Evolutionary conservation across 1,140 invertebrate species (phyloP), one percentile per base, ranked within the genome.

Genomic region (Dendrolimus punctatus): DNA sequence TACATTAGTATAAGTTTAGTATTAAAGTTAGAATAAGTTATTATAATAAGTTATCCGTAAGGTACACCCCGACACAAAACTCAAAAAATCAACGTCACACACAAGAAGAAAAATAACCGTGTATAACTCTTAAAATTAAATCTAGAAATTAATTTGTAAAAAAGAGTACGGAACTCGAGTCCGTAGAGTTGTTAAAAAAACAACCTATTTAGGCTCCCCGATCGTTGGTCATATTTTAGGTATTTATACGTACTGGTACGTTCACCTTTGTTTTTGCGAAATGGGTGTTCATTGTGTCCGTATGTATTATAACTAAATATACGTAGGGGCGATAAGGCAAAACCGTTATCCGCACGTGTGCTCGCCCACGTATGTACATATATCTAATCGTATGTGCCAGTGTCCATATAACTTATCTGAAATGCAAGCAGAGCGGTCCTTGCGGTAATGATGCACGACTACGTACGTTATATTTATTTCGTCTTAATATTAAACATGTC

Each of bases 301-400:
- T 49, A 8, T 8, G 48, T 49, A 43, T 8, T 49, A 49, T 40
- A 49, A 37, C 39, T 39, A 49, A 49, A 39, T 49, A 49, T 50
- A 48, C 42, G 53, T 39, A 43, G 37, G 37, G 49, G 39, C 57
- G 67, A 72, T 76, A 76, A 73, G 63, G 57, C 57, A 37, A 52
- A 43, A 55, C 67, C 67, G 69, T 69, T 76, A 76, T 74, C 71
- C 71, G 66, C 71, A 76, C 73, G 71, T 74, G 69, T 68, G 59
- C 48, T 58, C 59, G 58, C 61, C 67, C 60, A 74, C 64, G 58
- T 53, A 60, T 36, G 47, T 54, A 49, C 49, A 52, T 58, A 40
- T 65, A 62, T 59, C 60, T 66, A 59, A 58, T 58, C 53, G 40
- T 45, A 43, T 57, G 54, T 51, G 46, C 46, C 51, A 45, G 36